These are phyloP conservation scores for Hemicordylus capensis DNA, from an alignment of 2,113 vertebrate species.

Conservation along the genomic window DNA sequence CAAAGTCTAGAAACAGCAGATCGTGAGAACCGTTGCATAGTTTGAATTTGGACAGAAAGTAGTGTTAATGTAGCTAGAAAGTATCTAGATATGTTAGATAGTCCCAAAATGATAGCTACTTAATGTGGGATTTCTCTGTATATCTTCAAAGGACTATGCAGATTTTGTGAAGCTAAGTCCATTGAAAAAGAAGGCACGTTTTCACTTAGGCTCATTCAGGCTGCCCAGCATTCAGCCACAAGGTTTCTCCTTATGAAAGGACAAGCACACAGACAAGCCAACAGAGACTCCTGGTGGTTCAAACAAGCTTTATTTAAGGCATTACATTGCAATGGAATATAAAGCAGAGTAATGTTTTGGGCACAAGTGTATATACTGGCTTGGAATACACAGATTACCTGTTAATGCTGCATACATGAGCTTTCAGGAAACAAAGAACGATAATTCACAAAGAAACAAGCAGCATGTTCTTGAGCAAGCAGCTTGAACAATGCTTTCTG, in stretches of 20 bases:
- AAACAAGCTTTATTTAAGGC: background rate
- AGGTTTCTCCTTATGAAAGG: background rate
- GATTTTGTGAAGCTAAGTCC: constrained; percentile 10
- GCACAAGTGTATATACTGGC: background rate
- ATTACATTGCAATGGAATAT: background rate
- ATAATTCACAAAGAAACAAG: background rate
- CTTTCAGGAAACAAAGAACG: background rate
- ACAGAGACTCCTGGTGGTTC: background rate
- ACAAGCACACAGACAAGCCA: no score
- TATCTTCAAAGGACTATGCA: accelerated
- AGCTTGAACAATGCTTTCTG: background rate
- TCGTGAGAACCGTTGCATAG: background rate
- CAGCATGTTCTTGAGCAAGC: background rate
- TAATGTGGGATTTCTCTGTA: background rate
- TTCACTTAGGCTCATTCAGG: background rate
- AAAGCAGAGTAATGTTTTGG: background rate
- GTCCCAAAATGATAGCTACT: background rate
- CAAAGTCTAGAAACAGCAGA: constrained; percentile 33
- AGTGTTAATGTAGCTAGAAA: background rate
- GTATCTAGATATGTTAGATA: background rate
- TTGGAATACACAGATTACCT: background rate
- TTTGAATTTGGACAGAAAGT: constrained; percentile 34
- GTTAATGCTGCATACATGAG: background rate
- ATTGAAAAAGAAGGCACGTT: background rate
- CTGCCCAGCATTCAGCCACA: background rate